These are phyloP conservation scores for Panopea generosa DNA, from an alignment of 2,888 invertebrate species.

Conservation along the genomic window DNA sequence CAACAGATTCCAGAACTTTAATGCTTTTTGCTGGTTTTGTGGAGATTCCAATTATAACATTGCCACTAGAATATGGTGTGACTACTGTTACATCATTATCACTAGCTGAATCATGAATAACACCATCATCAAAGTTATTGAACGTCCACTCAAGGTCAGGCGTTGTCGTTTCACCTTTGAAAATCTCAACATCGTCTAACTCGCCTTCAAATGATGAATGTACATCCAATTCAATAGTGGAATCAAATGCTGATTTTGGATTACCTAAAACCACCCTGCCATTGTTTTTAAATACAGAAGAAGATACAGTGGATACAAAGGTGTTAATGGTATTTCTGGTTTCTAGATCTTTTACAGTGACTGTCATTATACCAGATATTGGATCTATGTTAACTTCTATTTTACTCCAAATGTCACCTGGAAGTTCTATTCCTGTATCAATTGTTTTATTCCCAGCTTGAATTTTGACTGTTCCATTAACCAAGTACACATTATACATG, in stretches of 20 bases:
- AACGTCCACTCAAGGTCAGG: constrained; percentile 20
- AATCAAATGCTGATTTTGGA: constrained; percentile 52
- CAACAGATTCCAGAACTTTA: constrained; percentile 5
- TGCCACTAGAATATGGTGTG: constrained; percentile 23
- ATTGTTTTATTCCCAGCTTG: constrained; percentile 31
- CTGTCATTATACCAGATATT: background rate
- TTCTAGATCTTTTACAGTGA: background rate
- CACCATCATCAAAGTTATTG: constrained; percentile 19
- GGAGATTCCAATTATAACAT: constrained; percentile 15
- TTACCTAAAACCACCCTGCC: constrained; percentile 70
- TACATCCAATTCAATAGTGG: constrained; percentile 41
- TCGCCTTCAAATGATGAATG: constrained; percentile 38
- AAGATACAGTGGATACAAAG: constrained; percentile 33
- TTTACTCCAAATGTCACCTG: constrained; percentile 49
- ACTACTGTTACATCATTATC: constrained; percentile 21
- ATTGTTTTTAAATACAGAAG: constrained; percentile 48
- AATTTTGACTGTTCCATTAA: constrained; percentile 25
- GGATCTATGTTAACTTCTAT: constrained; percentile 59
- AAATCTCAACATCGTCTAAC: constrained; percentile 42
- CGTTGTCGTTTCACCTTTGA: constrained; percentile 6
- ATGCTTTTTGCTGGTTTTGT: constrained; percentile 31
- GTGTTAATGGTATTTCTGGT: constrained; percentile 11
- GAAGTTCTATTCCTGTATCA: constrained; percentile 26
- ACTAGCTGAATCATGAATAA: constrained; percentile 12
- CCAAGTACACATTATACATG: constrained; percentile 32